Percentiles rank a stretch among this genome's conserved stretches.
phyloP scores from a whole-genome alignment of 2,113 vertebrate genomes.

The Noctilio leporinus region DNA sequence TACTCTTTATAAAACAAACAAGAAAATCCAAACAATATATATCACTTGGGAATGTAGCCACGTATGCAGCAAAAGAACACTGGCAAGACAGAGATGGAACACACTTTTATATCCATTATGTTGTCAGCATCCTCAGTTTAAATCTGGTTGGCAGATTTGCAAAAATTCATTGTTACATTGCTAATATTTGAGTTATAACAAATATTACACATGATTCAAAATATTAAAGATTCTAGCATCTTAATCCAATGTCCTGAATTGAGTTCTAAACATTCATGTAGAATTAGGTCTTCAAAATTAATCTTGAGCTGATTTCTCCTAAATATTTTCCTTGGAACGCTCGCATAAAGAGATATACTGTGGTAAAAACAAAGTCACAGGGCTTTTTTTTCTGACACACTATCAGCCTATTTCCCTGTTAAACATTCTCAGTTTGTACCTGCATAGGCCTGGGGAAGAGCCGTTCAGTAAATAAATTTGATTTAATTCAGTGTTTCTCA shows the following conservation, averaged over 20 bases:
- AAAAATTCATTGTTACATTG: background rate
- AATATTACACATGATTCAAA: background rate
- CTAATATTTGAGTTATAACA: background rate
- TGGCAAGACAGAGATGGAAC: fast-evolving
- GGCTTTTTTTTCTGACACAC: background rate
- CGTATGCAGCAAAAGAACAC: background rate
- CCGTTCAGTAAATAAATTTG: background rate
- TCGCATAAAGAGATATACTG: background rate
- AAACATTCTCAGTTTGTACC: background rate
- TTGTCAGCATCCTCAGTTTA: background rate
- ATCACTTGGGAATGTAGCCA: background rate
- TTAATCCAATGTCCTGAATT: background rate
- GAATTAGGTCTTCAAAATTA: background rate
- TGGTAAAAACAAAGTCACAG: background rate
- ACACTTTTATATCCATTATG: fast-evolving
- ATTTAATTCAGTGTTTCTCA: background rate
- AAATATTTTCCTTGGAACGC: background rate
- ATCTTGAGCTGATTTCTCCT: background rate
- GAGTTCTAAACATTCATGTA: background rate
- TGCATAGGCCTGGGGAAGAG: background rate
- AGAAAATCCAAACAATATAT: background rate
- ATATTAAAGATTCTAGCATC: background rate
- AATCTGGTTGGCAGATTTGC: background rate
- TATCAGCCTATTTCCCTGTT: background rate
- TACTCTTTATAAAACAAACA: background rate